Percentiles rank a stretch among this genome's conserved stretches.
Conservation (phyloP, 2,113 vertebrate genomes). For the Thryonomys swinderianus region DNA sequence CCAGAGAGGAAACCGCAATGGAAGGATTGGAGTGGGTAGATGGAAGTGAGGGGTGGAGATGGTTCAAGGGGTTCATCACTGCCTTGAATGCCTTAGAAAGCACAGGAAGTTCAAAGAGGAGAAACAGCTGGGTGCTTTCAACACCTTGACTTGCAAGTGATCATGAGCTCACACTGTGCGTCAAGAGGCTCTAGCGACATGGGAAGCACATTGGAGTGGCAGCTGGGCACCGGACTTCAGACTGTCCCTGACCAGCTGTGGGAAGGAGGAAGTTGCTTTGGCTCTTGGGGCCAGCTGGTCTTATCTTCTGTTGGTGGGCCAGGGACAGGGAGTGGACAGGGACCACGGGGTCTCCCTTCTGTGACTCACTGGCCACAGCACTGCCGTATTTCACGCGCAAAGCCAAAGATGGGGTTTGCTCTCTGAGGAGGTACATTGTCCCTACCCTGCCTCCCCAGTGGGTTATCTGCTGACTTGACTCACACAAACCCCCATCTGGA, state of each 20-base stretch:
- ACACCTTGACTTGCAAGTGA: background rate
- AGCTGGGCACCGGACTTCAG: background rate
- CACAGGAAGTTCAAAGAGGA: slow-evolving; percentile 52
- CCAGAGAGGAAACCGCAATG: background rate
- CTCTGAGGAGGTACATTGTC: background rate
- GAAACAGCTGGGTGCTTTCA: slow-evolving; percentile 64
- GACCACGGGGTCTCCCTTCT: slow-evolving; percentile 31
- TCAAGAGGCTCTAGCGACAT: slow-evolving; percentile 33
- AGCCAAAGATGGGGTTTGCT: slow-evolving; percentile 35
- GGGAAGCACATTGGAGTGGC: background rate
- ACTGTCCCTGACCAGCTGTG: background rate
- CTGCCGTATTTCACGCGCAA: background rate
- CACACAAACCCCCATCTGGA: slow-evolving; percentile 78
- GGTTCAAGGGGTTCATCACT: background rate
- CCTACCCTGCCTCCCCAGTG: slow-evolving; percentile 23
- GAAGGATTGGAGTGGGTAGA: background rate
- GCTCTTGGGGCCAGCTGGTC: background rate
- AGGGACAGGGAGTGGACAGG: background rate
- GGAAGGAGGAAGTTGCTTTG: background rate
- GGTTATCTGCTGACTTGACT: slow-evolving; percentile 78
- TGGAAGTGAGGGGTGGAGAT: background rate
- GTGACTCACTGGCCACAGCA: background rate
- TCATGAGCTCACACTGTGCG: background rate
- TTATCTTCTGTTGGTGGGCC: background rate
- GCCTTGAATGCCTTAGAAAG: slow-evolving; percentile 33